Conservation (phyloP, 2,797 vertebrate genomes). For the Rhadinocentrus ornatus region DNA sequence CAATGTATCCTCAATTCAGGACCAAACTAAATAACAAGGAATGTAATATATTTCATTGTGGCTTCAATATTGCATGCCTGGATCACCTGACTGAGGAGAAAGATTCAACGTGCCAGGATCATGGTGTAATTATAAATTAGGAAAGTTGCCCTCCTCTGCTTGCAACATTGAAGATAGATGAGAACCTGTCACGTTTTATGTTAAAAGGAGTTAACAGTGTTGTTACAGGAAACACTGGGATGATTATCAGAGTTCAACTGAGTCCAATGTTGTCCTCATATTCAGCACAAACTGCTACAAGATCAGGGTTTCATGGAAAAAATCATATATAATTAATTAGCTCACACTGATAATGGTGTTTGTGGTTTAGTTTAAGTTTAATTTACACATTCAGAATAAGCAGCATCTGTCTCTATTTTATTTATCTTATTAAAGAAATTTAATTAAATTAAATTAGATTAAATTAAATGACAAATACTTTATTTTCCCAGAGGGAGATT, state of each 20-base stretch:
- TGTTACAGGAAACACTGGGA: conserved; percentile 13
- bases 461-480: too few species aligned
- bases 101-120: conserved; percentile 44
- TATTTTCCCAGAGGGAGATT: too few species aligned
- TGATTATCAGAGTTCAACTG: conserved; percentile 3
- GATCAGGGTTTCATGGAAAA: not conserved
- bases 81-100: conserved; percentile 39
- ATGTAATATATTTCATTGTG: conserved; percentile 44
- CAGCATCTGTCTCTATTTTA: not conserved
- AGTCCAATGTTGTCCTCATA: conserved; percentile 22
- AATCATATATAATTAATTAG: not conserved
- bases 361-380: not conserved
- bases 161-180: conserved; percentile 21
- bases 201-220: conserved; percentile 20
- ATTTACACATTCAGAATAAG: not conserved
- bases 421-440: too few species aligned
- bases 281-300: conserved; percentile 2
- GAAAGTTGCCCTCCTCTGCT: conserved; percentile 21
- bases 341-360: not conserved
- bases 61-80: not conserved
- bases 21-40: conserved; percentile 34
- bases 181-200: conserved; percentile 29
- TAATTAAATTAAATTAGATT: too few species aligned
- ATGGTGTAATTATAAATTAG: conserved; percentile 47
- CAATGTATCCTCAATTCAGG: conserved; percentile 18